Percentiles rank a stretch among this genome's conserved stretches.
Evolutionary conservation across 2,797 vertebrate genomes (phyloP).

Genomic region (Ispidina lecontei): DNA sequence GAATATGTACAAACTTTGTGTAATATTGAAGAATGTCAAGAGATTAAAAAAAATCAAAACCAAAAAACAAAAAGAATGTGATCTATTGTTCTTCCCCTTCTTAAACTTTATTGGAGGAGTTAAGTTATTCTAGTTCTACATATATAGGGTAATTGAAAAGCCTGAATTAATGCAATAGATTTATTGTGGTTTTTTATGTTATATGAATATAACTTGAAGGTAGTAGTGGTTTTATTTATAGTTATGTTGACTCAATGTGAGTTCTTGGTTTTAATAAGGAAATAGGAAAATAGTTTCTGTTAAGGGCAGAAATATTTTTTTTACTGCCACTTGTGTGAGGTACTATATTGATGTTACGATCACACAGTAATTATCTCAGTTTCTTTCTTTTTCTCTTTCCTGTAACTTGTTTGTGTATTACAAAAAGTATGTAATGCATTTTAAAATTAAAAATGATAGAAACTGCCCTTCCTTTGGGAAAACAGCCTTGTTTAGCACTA

Average conservation of each 20-base stretch:
- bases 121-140: neutral
- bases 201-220: neutral
- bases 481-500: neutral
- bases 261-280: neutral
- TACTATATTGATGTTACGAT: neutral
- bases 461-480: neutral
- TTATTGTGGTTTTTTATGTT: slow-evolving; percentile 11
- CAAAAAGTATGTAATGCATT: neutral
- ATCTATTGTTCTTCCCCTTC: neutral
- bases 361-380: neutral
- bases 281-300: neutral
- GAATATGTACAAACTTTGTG: neutral
- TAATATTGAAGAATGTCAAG: neutral
- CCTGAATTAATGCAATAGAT: neutral
- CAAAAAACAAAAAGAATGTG: neutral
- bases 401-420: neutral
- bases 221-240: neutral
- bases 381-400: neutral
- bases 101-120: neutral
- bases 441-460: neutral
- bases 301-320: neutral
- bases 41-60: neutral
- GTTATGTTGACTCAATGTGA: neutral
- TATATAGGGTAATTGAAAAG: neutral
- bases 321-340: neutral